A percentile compares a stretch with the other conserved stretches of the same genome.
phyloP scores from a whole-genome alignment of 2,888 invertebrate species.

The Hybos culiciformis region DNA sequence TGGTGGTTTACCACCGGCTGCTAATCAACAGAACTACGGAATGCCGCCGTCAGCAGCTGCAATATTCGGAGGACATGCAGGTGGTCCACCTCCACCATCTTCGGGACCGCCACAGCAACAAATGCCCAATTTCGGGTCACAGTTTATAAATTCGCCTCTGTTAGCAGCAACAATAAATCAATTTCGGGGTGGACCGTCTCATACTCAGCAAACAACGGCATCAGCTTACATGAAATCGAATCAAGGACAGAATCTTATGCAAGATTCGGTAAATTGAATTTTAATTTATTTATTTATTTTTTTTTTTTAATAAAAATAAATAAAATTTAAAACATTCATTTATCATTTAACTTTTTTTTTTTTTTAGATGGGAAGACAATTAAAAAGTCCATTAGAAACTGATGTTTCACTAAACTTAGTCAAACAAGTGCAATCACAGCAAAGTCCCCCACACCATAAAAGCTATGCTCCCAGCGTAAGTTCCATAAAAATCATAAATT shows the following conservation, averaged over 20 bases:
- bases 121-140: slow-evolving; percentile 38
- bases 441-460: slow-evolving; percentile 36
- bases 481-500: slow-evolving; percentile 10
- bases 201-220: slow-evolving; percentile 24
- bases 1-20: slow-evolving; percentile 28
- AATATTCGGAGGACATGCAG: slow-evolving; percentile 32
- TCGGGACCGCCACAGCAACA: slow-evolving; percentile 31
- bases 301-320: neutral
- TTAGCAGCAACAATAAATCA: slow-evolving; percentile 43
- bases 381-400: slow-evolving; percentile 33
- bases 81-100: slow-evolving; percentile 26
- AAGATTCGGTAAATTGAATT: slow-evolving; percentile 32
- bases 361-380: slow-evolving; percentile 32
- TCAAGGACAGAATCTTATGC: slow-evolving; percentile 35
- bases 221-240: slow-evolving; percentile 31
- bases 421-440: slow-evolving; percentile 35
- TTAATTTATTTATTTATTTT: neutral
- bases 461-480: slow-evolving; percentile 33
- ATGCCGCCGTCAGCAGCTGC: slow-evolving; percentile 29
- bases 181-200: slow-evolving; percentile 34
- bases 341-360: slow-evolving; percentile 5
- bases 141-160: slow-evolving; percentile 47
- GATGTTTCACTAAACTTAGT: slow-evolving; percentile 34
- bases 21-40: slow-evolving; percentile 28
- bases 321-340: neutral